Base-by-base conservation (phyloP, 2,797 vertebrate genomes). In the Rhyacichthys aspro region DNA sequence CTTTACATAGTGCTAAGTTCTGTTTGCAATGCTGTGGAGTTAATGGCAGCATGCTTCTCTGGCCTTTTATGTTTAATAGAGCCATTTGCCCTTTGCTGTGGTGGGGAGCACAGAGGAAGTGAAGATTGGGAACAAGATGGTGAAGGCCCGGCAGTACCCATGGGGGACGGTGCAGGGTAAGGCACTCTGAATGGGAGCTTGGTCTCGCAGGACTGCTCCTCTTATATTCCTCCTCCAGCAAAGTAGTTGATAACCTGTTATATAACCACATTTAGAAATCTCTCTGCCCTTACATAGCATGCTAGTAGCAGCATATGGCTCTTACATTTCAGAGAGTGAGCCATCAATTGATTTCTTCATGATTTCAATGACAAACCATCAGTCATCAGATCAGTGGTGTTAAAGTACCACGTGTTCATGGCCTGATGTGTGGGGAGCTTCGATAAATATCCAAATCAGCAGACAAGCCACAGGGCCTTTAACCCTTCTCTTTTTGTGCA, bases 121-220 rank as follows among this genome's bases (percentile, higher is more conserved):
- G 74, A 99, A 98, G 94, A 95, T 99, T 65, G 98, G 97, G 76
- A 98, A 98, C 90, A 98, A 98, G 93, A 98, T 98, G 96, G 95
- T 98, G 93, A 97, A 95, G 85, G 96, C 95, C 1, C 94, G 98
- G 41, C 97, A 99, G 90, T 99, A 99, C 77, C 98, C 98, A 18
- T 99, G 97, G 98, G 98, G 98, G 71, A 99, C 95, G 0, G 98
- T 99, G 67, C 98, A 97, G 90, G 96, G 96, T 97, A 86, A 96
- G 94, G 61, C 67, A 70, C 86, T 70, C 81, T 82, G 53, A 33
- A 90, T 78, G 77, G 85, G 62, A 63, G 60, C 18, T 4, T 16
- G 59, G 58, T 58, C 63, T 50, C 45, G 54, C 61, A 66, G 50
- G 67, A 48, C 65, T 52, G 18, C 62, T 62, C 47, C 15, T 11